A percentile compares a stretch with the other conserved stretches of the same genome.
Conservation (phyloP, 2,113 vertebrate genomes). For the Talpa occidentalis region DNA sequence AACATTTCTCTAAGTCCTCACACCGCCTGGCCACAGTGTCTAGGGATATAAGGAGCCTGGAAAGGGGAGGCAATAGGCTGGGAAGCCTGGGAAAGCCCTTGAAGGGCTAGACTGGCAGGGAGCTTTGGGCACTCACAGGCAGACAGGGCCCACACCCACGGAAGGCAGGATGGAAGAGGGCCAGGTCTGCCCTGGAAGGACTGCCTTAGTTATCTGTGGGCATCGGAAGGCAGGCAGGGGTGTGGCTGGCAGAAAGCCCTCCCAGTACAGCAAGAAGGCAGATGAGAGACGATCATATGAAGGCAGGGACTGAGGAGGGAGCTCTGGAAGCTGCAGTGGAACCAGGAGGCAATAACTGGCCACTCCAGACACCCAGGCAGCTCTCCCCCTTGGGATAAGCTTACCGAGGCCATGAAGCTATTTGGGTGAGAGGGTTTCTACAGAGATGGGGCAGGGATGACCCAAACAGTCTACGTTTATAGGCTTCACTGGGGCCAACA, state of each 20-base stretch:
- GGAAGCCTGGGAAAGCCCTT: neutral
- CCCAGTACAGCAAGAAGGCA: neutral
- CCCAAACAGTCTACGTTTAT: neutral
- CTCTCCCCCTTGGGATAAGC: neutral
- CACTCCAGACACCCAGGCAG: neutral
- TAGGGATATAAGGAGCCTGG: neutral
- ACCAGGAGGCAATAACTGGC: neutral
- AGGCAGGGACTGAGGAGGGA: neutral
- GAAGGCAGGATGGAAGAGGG: neutral
- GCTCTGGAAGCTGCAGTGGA: neutral
- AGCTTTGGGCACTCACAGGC: neutral
- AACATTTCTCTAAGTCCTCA: neutral
- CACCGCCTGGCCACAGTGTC: neutral
- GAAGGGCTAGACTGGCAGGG: neutral
- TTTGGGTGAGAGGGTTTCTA: neutral
- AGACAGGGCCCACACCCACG: rapidly evolving
- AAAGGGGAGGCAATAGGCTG: neutral
- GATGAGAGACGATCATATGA: too few relatives aligned
- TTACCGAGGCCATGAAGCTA: neutral
- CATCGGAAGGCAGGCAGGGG: rapidly evolving
- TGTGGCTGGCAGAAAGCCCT: neutral
- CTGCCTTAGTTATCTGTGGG: rapidly evolving
- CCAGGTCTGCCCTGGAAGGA: neutral
- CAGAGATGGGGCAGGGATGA: neutral
- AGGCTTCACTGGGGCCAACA: neutral